Evolutionary conservation across 2,113 vertebrate species (phyloP), one percentile per base, ranked within the genome.

Genomic region (Zapus hudsonius): DNA sequence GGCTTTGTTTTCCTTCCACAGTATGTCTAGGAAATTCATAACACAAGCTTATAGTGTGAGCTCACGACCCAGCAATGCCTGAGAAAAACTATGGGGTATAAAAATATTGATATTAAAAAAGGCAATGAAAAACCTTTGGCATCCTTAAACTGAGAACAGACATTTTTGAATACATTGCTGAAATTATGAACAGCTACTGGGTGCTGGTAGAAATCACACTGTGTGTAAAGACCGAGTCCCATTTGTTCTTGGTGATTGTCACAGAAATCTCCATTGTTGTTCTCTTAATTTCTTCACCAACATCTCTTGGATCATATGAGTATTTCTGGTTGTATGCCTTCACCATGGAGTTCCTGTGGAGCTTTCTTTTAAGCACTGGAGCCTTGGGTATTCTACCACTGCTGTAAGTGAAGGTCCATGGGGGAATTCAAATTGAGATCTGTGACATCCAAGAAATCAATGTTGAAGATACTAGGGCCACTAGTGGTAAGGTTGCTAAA

Each of bases 361-460:
- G 79, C 44, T 85, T 83, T 25, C 40, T 36, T 3, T 52, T 52
- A 52, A 40, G 55, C 8, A 7, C 23, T 31, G 40, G 23, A 5
- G 20, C 1, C 16, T 55, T 61, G 9, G 17, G 57, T n/a, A 8
- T 38, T 96, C 99, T 98, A 99, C 99, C 99, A 99, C 93, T 99
- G 99, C 95, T 99, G 99, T 94, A 99, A 97, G 95, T 99, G 99
- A 92, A 99, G 98, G 97, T 99, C 99, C 99, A 99, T 99, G 94
- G 99, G 98, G 92, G 98, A 98, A 98, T 99, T 99, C 95, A 99
- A 97, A 97, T 98, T 99, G 97, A 99, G 99, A 98, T 99, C 99
- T 0, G 98, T 98, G 86, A 99, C 98, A 94, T 99, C 99, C 94
- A 99, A 97, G 97, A 99, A 99, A 97, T 99, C 99, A 0, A 99